These are phyloP conservation scores for Arctocebus calabarensis DNA, from an alignment of 2,797 vertebrate species.

Conservation along the genomic window DNA sequence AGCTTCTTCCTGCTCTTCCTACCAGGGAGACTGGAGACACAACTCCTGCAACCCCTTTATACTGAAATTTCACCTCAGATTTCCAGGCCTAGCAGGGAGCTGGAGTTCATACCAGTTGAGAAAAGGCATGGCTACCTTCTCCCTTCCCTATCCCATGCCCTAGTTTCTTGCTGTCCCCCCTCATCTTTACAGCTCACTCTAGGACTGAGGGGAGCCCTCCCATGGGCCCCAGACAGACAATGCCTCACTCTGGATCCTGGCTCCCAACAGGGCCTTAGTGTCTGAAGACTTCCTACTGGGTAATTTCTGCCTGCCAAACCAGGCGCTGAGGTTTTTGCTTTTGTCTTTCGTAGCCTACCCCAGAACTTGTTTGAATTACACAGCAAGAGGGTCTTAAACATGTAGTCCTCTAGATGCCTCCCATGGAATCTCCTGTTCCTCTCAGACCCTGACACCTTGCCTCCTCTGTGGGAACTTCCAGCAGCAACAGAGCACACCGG, in stretches of 20 bases:
- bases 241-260: background rate
- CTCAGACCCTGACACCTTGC: background rate
- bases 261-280: background rate
- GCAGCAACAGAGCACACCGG: background rate
- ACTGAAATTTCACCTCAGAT: background rate
- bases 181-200: background rate
- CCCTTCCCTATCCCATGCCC: background rate
- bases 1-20: background rate
- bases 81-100: background rate
- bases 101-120: background rate
- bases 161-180: background rate
- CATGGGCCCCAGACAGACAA: background rate
- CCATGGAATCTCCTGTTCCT: background rate
- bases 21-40: background rate
- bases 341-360: background rate
- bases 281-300: background rate
- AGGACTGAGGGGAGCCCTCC: background rate
- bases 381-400: background rate
- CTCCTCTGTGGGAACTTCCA: accelerated
- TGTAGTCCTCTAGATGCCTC: background rate
- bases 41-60: background rate
- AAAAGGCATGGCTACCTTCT: background rate
- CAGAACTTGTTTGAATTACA: background rate
- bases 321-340: background rate
- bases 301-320: background rate